Conservation (phyloP, 2,888 invertebrate genomes). For the Eupithecia exiguata region DNA sequence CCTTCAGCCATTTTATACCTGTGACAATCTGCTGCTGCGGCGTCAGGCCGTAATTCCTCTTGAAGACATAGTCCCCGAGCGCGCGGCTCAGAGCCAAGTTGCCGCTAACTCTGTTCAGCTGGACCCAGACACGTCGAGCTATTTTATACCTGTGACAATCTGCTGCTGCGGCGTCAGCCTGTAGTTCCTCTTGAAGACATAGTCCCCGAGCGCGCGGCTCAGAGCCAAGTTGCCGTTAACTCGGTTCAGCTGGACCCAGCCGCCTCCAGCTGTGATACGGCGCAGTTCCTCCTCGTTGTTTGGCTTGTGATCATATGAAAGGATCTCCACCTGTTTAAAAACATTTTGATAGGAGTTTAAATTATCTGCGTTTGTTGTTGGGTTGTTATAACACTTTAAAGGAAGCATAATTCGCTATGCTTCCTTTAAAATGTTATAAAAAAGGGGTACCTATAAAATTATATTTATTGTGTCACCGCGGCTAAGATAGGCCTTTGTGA, state of each 20-base stretch:
- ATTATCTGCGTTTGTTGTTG: not conserved
- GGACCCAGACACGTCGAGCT: conserved; percentile 98
- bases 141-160: conserved; percentile 98
- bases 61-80: conserved; percentile 99
- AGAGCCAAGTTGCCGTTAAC: conserved; percentile 99
- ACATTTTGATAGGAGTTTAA: not conserved
- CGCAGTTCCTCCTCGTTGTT: conserved; percentile 93
- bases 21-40: too few species aligned
- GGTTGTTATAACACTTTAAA: not conserved
- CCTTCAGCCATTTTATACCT: too few species aligned
- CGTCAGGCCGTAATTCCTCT: too few species aligned
- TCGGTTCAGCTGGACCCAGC: conserved; percentile 98
- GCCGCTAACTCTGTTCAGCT: conserved; percentile 97
- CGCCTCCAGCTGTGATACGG: conserved; percentile 96
- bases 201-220: conserved; percentile 98
- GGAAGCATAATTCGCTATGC: too few species aligned
- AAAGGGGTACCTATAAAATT: too few species aligned
- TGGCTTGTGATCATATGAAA: conserved; percentile 98
- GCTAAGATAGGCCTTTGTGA: too few species aligned
- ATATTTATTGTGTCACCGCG: too few species aligned
- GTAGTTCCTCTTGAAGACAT: conserved; percentile 96
- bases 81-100: conserved; percentile 96
- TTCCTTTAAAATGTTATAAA: too few species aligned
- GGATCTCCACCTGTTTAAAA: conserved; percentile 82
- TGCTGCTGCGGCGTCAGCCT: conserved; percentile 95